Evolutionary conservation across 2,113 vertebrate genomes (phyloP), one percentile per base, ranked within the genome.

Genomic region (Rhadina sibilatrix): DNA sequence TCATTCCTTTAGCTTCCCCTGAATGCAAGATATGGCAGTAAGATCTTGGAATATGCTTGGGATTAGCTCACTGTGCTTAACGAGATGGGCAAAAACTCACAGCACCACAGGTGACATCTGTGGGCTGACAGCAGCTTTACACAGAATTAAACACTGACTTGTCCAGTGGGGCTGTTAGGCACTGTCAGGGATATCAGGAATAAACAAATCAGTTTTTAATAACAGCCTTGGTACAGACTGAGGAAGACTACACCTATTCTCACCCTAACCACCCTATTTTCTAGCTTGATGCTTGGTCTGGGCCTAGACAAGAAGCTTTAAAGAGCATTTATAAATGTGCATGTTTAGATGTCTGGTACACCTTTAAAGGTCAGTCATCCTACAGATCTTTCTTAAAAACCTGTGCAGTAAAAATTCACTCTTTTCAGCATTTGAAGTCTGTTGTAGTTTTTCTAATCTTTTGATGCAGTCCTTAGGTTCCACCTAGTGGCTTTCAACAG

Each of bases 401-500:
- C 13, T 30, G 27, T 8, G 12, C 3, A 1, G 56, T 57, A 81
- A 63, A 85, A 83, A 47, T 3, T 28, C 40, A 27, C 37, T 12
- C 8, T 74, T 54, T 31, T 18, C 52, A 53, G 33, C 47, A 40
- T 59, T 50, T 63, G 15, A 59, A 78, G 19, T 33, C 35, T 59
- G 53, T 22, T 57, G 10, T 9, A 6, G 3, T 68, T 57, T 57
- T 38, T 40, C 19, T 28, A 7, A 9, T 12, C n/a, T 30, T 80
- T 68, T 94, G 52, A 19, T 2, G 0, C 70, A 50, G 94, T 95
- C 28, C 86, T 93, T 83, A 66, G 72, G 95, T 89, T 90, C 97
- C 96, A 96, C 76, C 95, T 96, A 93, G 90, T 64, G 97, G 91
- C 30, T 70, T 72, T 83, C 28, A 56, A 5, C 69, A 71, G 88